These are phyloP conservation scores for Drosophila malerkotliana DNA, from an alignment of 1,140 invertebrate genomes.

Conservation along the genomic window DNA sequence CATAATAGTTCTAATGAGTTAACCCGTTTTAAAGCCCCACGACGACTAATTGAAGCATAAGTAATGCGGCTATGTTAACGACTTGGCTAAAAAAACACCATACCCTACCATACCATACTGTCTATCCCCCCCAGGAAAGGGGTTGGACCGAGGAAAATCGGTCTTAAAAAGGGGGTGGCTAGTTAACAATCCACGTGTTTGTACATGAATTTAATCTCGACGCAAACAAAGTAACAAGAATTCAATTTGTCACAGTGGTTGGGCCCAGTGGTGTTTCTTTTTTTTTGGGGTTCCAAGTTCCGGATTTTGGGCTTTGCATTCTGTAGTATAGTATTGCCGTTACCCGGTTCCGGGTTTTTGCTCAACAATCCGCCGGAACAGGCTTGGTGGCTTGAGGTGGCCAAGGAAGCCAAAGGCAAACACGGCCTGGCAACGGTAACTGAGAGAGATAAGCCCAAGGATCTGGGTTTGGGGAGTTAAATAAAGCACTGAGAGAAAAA, in stretches of 20 bases:
- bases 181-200: constrained; percentile 68
- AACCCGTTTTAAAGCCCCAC: constrained; percentile 38
- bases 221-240: constrained; percentile 80
- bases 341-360: too few relatives aligned
- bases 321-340: too few relatives aligned
- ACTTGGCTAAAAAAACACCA: constrained; percentile 12
- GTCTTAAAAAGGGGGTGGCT: constrained; percentile 24
- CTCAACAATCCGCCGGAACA: neutral
- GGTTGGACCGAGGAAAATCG: constrained; percentile 7
- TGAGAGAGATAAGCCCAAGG: constrained; percentile 26
- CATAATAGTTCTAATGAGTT: constrained; percentile 58
- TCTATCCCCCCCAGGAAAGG: neutral
- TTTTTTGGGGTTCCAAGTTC: constrained; percentile 10
- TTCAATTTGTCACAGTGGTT: constrained; percentile 82
- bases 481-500: constrained; percentile 5
- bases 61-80: constrained; percentile 60
- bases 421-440: constrained; percentile 35
- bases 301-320: neutral
- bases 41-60: constrained; percentile 64
- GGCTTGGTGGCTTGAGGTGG: constrained; percentile 3
- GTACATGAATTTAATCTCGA: constrained; percentile 75
- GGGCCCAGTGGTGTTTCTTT: constrained; percentile 1
- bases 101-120: too few relatives aligned
- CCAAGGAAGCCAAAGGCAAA: constrained; percentile 24
- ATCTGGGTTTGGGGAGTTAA: constrained; percentile 1